Evolutionary conservation across 2,797 vertebrate species (phyloP).

Genomic region (Channallabes apus): DNA sequence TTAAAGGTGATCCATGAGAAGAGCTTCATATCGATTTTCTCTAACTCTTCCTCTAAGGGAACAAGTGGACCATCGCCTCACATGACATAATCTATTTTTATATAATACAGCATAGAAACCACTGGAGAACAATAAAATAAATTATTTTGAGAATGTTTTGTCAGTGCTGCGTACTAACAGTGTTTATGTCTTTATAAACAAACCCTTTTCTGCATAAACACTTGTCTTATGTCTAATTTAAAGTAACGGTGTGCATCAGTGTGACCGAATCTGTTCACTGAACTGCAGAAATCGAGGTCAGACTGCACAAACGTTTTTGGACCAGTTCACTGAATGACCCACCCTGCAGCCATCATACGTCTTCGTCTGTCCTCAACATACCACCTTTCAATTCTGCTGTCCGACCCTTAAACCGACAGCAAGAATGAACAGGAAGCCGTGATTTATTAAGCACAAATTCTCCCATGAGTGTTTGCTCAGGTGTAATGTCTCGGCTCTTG

Average conservation of each 20-base stretch:
- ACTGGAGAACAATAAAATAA: background rate
- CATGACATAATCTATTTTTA: background rate
- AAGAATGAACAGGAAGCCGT: background rate
- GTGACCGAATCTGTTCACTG: background rate
- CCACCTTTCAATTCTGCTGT: slow-evolving; percentile 5
- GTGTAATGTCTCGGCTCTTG: slow-evolving; percentile 25
- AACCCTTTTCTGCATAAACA: background rate
- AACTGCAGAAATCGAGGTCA: background rate
- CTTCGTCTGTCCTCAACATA: slow-evolving; percentile 12
- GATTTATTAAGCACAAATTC: slow-evolving; percentile 21
- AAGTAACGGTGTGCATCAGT: background rate
- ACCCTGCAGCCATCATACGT: background rate
- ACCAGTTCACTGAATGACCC: background rate
- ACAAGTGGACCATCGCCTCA: background rate
- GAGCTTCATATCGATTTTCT: background rate
- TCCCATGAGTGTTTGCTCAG: slow-evolving; percentile 34
- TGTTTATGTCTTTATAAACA: background rate
- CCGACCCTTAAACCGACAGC: background rate
- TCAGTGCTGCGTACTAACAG: background rate
- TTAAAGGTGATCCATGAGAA: background rate
- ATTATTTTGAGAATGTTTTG: background rate
- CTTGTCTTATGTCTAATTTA: background rate
- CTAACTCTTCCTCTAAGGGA: background rate
- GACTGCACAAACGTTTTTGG: background rate
- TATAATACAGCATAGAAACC: background rate